Evolutionary conservation across 2,797 vertebrate genomes (phyloP).

Genomic region (Balearica regulorum): DNA sequence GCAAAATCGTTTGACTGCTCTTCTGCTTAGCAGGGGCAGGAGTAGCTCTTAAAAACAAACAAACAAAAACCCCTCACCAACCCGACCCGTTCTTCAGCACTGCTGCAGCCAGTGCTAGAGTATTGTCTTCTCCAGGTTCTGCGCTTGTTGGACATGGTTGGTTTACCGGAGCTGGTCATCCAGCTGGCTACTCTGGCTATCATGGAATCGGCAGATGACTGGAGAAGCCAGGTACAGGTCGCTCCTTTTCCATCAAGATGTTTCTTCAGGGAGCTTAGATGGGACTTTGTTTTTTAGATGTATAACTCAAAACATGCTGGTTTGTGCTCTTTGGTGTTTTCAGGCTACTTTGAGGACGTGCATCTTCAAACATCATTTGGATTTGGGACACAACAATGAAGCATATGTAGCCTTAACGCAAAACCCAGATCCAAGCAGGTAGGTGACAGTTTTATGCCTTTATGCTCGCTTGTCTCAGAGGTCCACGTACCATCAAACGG

Average conservation of each 20-base stretch:
- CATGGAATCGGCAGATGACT: conserved; percentile 82
- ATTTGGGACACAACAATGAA: conserved; percentile 91
- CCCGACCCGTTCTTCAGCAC: rapidly evolving
- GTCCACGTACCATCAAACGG: rapidly evolving
- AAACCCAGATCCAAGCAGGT: conserved; percentile 94
- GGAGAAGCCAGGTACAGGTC: conserved; percentile 84
- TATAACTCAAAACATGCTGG: not conserved
- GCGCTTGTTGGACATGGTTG: conserved; percentile 86
- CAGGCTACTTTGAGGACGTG: conserved; percentile 93
- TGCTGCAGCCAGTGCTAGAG: not conserved
- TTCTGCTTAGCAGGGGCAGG: not conserved
- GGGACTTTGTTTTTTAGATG: not conserved
- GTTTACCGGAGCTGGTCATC: conserved; percentile 89
- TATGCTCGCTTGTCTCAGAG: not conserved
- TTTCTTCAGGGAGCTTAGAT: not conserved
- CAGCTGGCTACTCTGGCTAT: conserved; percentile 86
- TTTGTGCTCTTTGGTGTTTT: not conserved
- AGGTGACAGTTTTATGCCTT: conserved; percentile 67
- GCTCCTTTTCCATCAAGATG: not conserved
- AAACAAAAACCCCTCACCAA: rapidly evolving
- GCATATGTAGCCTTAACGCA: conserved; percentile 92
- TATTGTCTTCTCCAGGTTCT: conserved; percentile 78
- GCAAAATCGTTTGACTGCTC: not conserved
- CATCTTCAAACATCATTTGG: conserved; percentile 96
- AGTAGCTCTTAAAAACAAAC: not conserved